These are phyloP conservation scores for Whitmania pigra DNA, from an alignment of 1,140 invertebrate species.

Conservation along the genomic window DNA sequence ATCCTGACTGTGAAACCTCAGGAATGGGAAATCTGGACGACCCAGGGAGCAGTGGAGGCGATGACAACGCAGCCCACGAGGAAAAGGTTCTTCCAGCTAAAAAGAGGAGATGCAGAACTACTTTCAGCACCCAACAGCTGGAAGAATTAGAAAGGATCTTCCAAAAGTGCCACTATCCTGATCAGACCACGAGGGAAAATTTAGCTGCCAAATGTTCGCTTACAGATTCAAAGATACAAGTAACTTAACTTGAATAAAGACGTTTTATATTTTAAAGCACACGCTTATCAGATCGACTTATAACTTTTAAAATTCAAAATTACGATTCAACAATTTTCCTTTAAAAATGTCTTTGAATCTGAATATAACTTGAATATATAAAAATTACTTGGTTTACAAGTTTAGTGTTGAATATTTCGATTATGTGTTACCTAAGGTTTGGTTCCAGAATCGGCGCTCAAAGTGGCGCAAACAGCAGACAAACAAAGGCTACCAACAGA, in stretches of 20 bases:
- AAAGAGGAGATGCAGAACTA: constrained; percentile 78
- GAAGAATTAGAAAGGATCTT: constrained; percentile 83
- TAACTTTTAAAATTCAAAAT: neutral
- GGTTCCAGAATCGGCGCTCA: constrained; percentile 46
- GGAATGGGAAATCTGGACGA: neutral
- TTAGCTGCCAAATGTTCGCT: constrained; percentile 48
- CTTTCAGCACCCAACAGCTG: constrained; percentile 82
- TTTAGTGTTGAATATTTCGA: neutral
- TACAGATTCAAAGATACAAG: constrained; percentile 28
- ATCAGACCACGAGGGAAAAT: constrained; percentile 83
- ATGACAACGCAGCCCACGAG: neutral
- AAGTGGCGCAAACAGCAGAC: constrained; percentile 56
- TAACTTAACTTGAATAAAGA: constrained; percentile 8
- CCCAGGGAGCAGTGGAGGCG: neutral
- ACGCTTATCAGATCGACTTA: neutral
- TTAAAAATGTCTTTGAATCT: neutral
- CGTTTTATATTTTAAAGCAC: neutral
- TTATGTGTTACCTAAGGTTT: constrained; percentile 43
- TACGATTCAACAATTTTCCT: neutral
- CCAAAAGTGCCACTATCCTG: constrained; percentile 80
- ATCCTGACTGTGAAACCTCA: too few species aligned
- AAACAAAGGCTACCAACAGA: neutral
- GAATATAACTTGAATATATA: neutral
- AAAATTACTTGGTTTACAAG: neutral
- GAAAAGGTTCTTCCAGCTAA: constrained; percentile 55